Percentiles rank a stretch among this genome's conserved stretches.
phyloP scores from a whole-genome alignment of 2,888 invertebrate genomes.

The Dicyrtoma fusca region DNA sequence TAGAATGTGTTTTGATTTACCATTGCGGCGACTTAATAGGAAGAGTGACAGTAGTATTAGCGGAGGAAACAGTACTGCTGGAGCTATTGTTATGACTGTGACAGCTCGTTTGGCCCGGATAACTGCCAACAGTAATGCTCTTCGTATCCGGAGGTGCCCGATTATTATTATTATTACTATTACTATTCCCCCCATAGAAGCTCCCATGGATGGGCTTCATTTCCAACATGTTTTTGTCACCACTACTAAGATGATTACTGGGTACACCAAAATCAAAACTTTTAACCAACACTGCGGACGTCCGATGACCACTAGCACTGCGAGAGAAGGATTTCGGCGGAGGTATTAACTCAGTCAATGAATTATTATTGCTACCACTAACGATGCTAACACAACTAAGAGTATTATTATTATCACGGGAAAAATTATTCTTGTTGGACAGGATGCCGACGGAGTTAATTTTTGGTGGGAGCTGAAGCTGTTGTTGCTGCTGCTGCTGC shows the following conservation, averaged over 20 bases:
- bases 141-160: background rate
- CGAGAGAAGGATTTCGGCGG: constrained; percentile 1
- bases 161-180: no score
- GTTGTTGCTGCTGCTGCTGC: background rate
- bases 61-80: constrained; percentile 40
- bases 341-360: constrained; percentile 1
- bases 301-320: background rate
- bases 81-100: constrained; percentile 23
- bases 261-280: constrained; percentile 10
- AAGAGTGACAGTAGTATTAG: constrained; percentile 43
- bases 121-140: background rate
- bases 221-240: constrained; percentile 23
- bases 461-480: background rate
- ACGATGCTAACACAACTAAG: background rate
- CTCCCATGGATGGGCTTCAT: constrained; percentile 15
- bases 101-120: background rate
- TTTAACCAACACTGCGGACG: constrained; percentile 5
- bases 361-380: background rate
- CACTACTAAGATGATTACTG: background rate
- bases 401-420: background rate
- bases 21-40: constrained; percentile 50
- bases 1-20: constrained; percentile 31
- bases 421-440: constrained; percentile 10
- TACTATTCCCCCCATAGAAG: constrained; percentile 21
- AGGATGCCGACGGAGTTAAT: background rate